Percentiles rank a stretch among this genome's conserved stretches.
Conservation (phyloP, 2,113 vertebrate species). For the Vicugna pacos region DNA sequence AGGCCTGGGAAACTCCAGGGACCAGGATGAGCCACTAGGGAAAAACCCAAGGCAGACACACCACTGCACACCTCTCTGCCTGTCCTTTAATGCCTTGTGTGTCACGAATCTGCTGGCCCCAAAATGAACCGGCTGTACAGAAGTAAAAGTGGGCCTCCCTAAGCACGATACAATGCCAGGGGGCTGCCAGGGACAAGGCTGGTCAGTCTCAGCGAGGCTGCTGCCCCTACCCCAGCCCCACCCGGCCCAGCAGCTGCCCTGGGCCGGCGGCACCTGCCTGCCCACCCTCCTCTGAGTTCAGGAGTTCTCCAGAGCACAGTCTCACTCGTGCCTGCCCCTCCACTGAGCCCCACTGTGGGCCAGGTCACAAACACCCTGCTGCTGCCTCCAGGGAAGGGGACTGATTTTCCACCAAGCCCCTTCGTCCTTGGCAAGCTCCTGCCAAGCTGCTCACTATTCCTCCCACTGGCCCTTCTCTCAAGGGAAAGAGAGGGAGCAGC, state of each 20-base stretch:
- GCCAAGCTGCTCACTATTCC: background rate
- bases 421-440: background rate
- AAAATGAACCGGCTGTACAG: background rate
- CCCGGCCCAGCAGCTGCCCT: background rate
- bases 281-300: no score
- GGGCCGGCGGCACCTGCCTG: background rate
- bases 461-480: background rate
- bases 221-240: no score
- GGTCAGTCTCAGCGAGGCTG: background rate
- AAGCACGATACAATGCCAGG: background rate
- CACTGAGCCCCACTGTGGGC: background rate
- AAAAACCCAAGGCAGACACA: background rate
- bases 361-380: background rate
- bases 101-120: background rate
- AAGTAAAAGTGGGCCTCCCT: background rate
- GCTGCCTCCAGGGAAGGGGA: background rate
- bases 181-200: background rate
- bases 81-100: background rate
- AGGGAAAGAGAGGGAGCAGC: background rate
- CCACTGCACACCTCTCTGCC: background rate
- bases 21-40: background rate
- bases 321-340: background rate
- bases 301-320: background rate
- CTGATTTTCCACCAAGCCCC: background rate
- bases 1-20: background rate